Evolutionary conservation across 2,888 invertebrate species (phyloP).

Genomic region (Ochlodes sylvanus): DNA sequence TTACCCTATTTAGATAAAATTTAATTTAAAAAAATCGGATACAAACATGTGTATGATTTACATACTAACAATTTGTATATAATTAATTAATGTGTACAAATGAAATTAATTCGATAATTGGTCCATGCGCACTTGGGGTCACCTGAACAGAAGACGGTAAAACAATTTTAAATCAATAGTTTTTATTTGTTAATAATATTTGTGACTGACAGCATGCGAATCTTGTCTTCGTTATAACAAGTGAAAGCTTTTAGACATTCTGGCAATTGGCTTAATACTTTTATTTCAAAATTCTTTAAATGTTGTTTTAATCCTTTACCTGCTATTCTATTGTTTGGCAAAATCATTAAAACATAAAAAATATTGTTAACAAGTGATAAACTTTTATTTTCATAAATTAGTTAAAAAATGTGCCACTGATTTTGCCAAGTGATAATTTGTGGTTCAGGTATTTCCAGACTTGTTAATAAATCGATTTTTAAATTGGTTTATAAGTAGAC

Average conservation of each 20-base stretch:
- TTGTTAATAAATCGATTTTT: slow-evolving; percentile 54
- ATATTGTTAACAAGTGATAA: neutral
- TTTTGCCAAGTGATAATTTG: slow-evolving; percentile 56
- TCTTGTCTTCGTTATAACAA: slow-evolving; percentile 66
- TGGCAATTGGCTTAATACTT: slow-evolving; percentile 75
- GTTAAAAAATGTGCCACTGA: slow-evolving; percentile 41
- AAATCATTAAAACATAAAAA: slow-evolving; percentile 44
- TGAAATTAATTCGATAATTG: slow-evolving; percentile 69
- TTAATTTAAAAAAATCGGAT: neutral
- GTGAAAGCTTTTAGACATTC: slow-evolving; percentile 71
- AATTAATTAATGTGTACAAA: slow-evolving; percentile 35
- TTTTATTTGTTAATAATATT: slow-evolving; percentile 67
- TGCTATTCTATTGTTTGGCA: slow-evolving; percentile 52
- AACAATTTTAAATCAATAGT: slow-evolving; percentile 66
- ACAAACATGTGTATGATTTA: no score
- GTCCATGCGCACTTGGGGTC: slow-evolving; percentile 79
- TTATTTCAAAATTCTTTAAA: slow-evolving; percentile 71
- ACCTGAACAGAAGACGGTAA: slow-evolving; percentile 84
- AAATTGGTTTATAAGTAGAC: slow-evolving; percentile 67
- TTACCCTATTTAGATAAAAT: neutral
- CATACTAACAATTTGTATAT: neutral
- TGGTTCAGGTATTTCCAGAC: slow-evolving; percentile 45
- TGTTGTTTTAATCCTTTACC: slow-evolving; percentile 42
- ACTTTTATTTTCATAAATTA: neutral
- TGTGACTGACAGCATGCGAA: slow-evolving; percentile 83